Evolutionary conservation across 2,113 vertebrate genomes (phyloP), one percentile per base, ranked within the genome.

Genomic region (Oryzias celebensis): DNA sequence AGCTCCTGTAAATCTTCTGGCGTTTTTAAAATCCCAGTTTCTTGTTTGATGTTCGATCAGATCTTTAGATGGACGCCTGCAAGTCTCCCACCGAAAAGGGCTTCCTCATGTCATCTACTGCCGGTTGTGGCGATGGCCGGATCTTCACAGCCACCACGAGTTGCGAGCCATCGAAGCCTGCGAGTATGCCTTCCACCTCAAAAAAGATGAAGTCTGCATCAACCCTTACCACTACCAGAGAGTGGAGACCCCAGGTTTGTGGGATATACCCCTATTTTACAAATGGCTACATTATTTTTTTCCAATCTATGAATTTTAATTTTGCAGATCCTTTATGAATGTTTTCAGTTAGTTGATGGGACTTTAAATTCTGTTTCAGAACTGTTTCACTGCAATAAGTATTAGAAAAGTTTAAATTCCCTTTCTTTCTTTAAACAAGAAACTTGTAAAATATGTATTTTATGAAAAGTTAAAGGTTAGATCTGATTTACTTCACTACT

Each of bases 221-320:
- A 99, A 98, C 84, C 97, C 97, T 53, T 99, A 99, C 90, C 97
- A 99, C 91, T 98, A 99, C 90, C 97, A 99, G 91, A 95, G 97
- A 91, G 96, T 98, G 90, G 97, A 99, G 89, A 98, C 97, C 20
- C 97, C 97, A 95, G 97, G 97, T 36, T 12, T 8, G 36, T 99
- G 92, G 88, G 88, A 31, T 10, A 0, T 52, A 46, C 20, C 14
- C 1, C 16, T 48, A 5, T 28, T 28, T 6, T 28, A 28, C 1
- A 12, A 36, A 10, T 36, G 12, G 10, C 36, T 36, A 36, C 36
- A 36, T 10, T 0, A 10, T 12, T 36, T 7, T 36, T 36, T 36
- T 7, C 7, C 7, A 7, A 8, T 2, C 8, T 2, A 2, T 2
- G 8, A 36, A 36, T 10, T 10, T 36, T 36, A 2, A 36, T 36